These are phyloP conservation scores for Rana temporaria DNA, from an alignment of 2,113 vertebrate species.

Conservation along the genomic window DNA sequence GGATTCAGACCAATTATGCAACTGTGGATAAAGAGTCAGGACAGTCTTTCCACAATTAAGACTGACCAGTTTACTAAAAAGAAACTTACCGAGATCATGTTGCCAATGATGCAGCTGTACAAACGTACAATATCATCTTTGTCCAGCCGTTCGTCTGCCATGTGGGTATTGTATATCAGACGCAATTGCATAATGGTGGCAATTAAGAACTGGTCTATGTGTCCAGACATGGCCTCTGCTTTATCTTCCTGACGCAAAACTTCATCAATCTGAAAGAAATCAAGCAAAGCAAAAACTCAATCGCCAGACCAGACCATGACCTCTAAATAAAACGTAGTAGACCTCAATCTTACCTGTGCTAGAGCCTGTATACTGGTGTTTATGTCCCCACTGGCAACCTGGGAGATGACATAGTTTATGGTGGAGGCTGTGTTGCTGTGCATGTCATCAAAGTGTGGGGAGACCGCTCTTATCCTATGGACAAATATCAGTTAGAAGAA, in stretches of 20 bases:
- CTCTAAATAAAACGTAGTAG: background rate
- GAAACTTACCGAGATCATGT: constrained; percentile 92
- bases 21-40: too few relatives aligned
- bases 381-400: constrained; percentile 96
- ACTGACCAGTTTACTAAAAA: too few relatives aligned
- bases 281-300: background rate
- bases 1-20: too few relatives aligned
- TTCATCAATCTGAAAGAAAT: constrained; percentile 86
- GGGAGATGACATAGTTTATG: constrained; percentile 98
- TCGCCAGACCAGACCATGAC: too few relatives aligned
- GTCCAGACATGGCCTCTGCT: constrained; percentile 96
- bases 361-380: constrained; percentile 95
- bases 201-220: constrained; percentile 98
- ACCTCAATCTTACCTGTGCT: constrained; percentile 82
- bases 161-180: constrained; percentile 93
- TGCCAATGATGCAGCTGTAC: constrained; percentile 98
- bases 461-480: constrained; percentile 86
- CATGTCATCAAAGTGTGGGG: constrained; percentile 94
- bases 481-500: background rate
- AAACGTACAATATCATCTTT: constrained; percentile 94
- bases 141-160: constrained; percentile 93
- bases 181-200: constrained; percentile 97
- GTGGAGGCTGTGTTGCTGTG: constrained; percentile 96
- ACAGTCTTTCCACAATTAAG: too few relatives aligned
- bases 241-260: constrained; percentile 95